Evolutionary conservation across 1,140 invertebrate genomes (phyloP), one percentile per base, ranked within the genome.

Genomic region (Laodelphax striatellus): DNA sequence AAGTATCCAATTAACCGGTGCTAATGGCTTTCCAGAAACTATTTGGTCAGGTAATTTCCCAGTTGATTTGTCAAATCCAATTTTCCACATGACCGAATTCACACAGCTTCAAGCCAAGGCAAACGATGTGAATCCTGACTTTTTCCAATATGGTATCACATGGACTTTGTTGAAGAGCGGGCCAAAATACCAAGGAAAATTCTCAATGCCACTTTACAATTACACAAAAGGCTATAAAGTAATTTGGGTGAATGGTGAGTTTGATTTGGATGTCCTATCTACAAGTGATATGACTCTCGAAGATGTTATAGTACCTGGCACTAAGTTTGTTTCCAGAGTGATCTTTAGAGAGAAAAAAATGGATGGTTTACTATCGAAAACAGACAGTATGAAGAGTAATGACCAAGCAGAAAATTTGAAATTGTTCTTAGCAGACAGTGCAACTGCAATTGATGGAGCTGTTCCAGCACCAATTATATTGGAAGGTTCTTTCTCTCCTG

Each of bases 391-490:
- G 22, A 16, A 52, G 4, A 19, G 52, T 24, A 31, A 42, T 17
- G n/a, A 46, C 22, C n/a, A 21, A 10, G 16, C 43, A 31, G 42
- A 31, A 16, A 24, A 24, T 46, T 43, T 58, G 19, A 50, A 58
- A 58, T 16, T 52, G 19, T 46, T 58, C 52, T n/a, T 58, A n/a
- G 57, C 52, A 43, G 43, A 52, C 22, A 58, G 57, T 31, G 22
- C 50, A 58, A 28, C 34, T 13, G 57, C 34, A 6, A 52, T 58
- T 52, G 57, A 58, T 58, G 57, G 57, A 24, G 24, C 44, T 19
- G n/a, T 58, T 34, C 9, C 44, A 58, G 57, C 43, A 24, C 58
- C 58, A 14, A 53, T 60, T 24, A 55, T 60, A 21, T 31, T 60
- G 11, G 38, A 60, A 55, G 58, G 58, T 10, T 44, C 43, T 44